phyloP scores from a whole-genome alignment of 2,113 vertebrate species.

The Siniperca chuatsi region DNA sequence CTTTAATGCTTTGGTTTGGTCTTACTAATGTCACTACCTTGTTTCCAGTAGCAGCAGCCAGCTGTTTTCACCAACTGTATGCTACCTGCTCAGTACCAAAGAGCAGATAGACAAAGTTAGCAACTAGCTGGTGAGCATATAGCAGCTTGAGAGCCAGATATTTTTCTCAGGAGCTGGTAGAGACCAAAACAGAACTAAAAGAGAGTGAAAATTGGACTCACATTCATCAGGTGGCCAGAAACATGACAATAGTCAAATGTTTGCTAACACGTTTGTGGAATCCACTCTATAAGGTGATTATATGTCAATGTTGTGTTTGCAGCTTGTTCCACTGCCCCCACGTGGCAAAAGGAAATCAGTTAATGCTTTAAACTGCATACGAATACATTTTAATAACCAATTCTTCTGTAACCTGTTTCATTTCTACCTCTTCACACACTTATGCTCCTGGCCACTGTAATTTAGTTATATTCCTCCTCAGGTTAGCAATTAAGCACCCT shows the following conservation, averaged over 20 bases:
- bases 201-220: too few species aligned
- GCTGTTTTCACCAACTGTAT: too few species aligned
- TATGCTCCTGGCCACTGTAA: slow-evolving; percentile 3
- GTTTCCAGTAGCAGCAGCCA: too few species aligned
- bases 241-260: too few species aligned
- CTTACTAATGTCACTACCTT: too few species aligned
- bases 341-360: background rate
- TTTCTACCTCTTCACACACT: background rate
- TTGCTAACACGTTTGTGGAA: too few species aligned
- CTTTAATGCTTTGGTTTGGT: background rate
- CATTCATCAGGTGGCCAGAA: too few species aligned
- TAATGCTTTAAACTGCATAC: background rate
- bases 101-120: background rate
- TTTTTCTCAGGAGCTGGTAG: too few species aligned
- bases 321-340: background rate
- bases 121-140: background rate
- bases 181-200: too few species aligned
- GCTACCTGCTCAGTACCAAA: background rate
- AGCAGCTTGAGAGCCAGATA: too few species aligned
- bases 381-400: background rate
- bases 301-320: background rate
- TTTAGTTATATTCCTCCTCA: slow-evolving; percentile 21
- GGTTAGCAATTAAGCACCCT: slow-evolving; percentile 44
- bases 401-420: slow-evolving; percentile 1
- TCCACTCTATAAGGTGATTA: background rate